Conservation (phyloP, 1,140 invertebrate genomes). For the Hycleus phaleratus region DNA sequence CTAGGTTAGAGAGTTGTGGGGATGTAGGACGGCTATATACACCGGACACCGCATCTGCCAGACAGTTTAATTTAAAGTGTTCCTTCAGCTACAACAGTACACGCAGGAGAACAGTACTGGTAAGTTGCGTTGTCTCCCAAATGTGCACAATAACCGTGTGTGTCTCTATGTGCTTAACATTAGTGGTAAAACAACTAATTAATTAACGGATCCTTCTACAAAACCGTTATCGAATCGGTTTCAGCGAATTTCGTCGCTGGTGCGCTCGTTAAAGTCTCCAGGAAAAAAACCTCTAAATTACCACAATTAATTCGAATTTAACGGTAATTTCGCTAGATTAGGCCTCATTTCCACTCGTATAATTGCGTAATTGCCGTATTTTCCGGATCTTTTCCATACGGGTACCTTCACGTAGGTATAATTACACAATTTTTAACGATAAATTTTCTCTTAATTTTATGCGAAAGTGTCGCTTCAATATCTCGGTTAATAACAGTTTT, state of each 20-base stretch:
- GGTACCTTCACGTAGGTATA: conserved; percentile 5
- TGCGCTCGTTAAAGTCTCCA: background rate
- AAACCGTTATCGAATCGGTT: background rate
- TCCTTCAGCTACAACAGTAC: conserved; percentile 14
- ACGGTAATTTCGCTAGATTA: background rate
- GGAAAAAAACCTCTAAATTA: background rate
- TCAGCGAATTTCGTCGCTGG: background rate
- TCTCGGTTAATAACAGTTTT: background rate
- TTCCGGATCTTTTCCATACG: background rate
- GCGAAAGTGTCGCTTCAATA: background rate
- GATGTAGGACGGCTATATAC: conserved; percentile 42
- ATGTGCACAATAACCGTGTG: background rate
- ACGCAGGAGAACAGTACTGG: conserved; percentile 22
- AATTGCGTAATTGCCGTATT: no score
- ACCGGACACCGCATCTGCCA: conserved; percentile 19
- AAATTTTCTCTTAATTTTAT: background rate
- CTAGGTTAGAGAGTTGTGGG: conserved; percentile 38
- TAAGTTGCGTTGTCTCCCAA: conserved; percentile 12
- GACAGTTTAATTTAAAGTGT: conserved; percentile 32
- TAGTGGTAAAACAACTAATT: background rate
- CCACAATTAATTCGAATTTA: background rate
- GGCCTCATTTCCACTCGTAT: no score
- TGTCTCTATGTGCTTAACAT: background rate
- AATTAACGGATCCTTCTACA: background rate
- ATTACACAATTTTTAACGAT: background rate